These are phyloP conservation scores for Incurvaria masculella DNA, from an alignment of 2,888 invertebrate species.

Conservation along the genomic window DNA sequence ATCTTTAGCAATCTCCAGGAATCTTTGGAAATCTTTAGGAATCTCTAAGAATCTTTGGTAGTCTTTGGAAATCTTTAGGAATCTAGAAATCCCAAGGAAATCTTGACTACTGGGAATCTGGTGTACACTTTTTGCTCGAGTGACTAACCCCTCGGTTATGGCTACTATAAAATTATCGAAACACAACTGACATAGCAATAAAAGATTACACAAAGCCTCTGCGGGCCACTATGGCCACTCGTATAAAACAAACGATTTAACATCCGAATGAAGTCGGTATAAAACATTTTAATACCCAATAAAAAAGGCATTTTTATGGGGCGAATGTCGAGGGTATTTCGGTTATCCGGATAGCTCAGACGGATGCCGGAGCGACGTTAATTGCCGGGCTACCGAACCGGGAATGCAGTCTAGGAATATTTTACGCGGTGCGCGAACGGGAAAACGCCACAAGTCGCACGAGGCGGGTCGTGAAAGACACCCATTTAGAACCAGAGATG, in stretches of 20 bases:
- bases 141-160: not conserved
- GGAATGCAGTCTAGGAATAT: not conserved
- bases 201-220: not conserved
- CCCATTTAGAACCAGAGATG: too few relatives aligned
- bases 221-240: not conserved
- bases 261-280: constrained; percentile 22
- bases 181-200: not conserved
- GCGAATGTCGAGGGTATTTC: constrained; percentile 32
- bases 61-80: too few relatives aligned
- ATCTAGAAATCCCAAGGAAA: too few relatives aligned
- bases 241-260: not conserved
- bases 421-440: not conserved
- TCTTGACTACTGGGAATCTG: too few relatives aligned
- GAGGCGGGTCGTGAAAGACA: too few relatives aligned
- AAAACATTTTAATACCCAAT: constrained; percentile 49
- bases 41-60: too few relatives aligned
- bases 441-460: too few relatives aligned
- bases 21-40: too few relatives aligned
- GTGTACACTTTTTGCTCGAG: too few relatives aligned
- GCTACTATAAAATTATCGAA: not conserved
- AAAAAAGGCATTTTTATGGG: constrained; percentile 45
- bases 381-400: constrained; percentile 25
- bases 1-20: too few relatives aligned
- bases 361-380: constrained; percentile 35
- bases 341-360: constrained; percentile 24